Base-by-base conservation (phyloP, 2,113 vertebrate genomes). In the Microtus montanus region DNA sequence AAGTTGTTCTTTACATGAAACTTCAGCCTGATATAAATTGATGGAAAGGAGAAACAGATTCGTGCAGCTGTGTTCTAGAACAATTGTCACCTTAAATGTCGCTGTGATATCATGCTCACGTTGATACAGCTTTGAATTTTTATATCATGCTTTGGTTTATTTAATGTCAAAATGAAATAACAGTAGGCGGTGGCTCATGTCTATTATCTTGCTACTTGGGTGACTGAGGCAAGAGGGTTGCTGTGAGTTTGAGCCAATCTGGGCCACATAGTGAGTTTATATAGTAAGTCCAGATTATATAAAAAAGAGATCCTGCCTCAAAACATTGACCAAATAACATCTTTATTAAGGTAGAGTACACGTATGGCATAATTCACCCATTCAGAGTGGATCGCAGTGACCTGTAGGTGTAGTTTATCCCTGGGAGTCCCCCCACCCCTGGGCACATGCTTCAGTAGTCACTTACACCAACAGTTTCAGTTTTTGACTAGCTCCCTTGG, bases 51-150 rank as follows among this genome's bases (percentile, higher is more conserved):
- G 8, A 52, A 28, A n/a, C 15, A 52, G 24, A 54, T 54, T 9
- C 38, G 38, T 44, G 19, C 4, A n/a, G 54, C 33, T 5, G 0
- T 87, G 28, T n/a, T 91, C 24, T 49, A 1, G n/a, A 77, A 80
- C 17, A 80, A 11, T 52, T 87, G 44, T 93, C 70, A 79, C 7
- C 13, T 87, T 75, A 49, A n/a, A 22, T 26, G 68, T 88, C 13
- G 2, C 35, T 22, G 0, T 93, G 77, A 90, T 35, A 38, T 94
- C 44, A 14, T 82, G 38, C 15, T 74, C 79, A 38, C 2, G 24
- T 14, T 78, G 47, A 41, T 28, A 5, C 49, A 70, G 58, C n/a
- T 96, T 92, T 91, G 47, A 89, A 52, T 94, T 92, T 94, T 79
- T 70, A 38, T 89, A 41, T 24, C 74, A 28, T 0, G 44, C 8